Evolutionary conservation across 1,140 invertebrate species (phyloP), one percentile per base, ranked within the genome.

Genomic region (Cepaea nemoralis): DNA sequence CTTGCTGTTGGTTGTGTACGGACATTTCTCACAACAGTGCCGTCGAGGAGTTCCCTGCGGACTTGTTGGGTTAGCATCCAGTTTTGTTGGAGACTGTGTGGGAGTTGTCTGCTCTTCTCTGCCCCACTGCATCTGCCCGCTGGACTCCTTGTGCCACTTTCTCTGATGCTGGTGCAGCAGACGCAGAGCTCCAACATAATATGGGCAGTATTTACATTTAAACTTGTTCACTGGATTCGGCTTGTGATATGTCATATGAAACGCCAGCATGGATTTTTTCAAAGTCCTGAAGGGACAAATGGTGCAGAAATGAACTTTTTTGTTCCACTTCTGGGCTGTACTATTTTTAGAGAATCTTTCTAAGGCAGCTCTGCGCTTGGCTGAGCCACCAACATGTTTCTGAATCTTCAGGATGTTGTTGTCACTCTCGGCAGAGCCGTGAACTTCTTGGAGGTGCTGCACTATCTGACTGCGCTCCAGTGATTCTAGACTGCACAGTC

Each of bases 201-300:
- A 96, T 0, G 95, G 94, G 90, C 96, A 97, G 83, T 94, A 94
- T 84, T 94, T 94, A 90, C 96, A 97, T 89, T 96, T 96, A 85
- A 95, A 95, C 84, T 94, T 94, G 33, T 94, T 88, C 16, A 81
- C 80, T 12, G 93, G 89, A 76, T 94, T 94, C 0, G 94, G 93
- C 70, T 94, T 93, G 91, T 96, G 96, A 86, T 95, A 94, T 73
- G 94, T 93, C 86, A 94, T 91, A 88, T 97, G 96, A 66, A 93
- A 91, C 71, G 94, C 93, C 79, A 96, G 93, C 78, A 93, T 91
- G 37, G 93, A 92, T 48, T 94, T 93, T 85, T 95, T 94, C 31
- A 93, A 90, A 67, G 94, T 93, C 45, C 92, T 93, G 89, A 94
- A 97, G 16, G 96, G 96, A 91, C 96, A 97, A 77, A 95, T 93